phyloP scores from a whole-genome alignment of 2,888 invertebrate species.

The Rhagonycha fulva region DNA sequence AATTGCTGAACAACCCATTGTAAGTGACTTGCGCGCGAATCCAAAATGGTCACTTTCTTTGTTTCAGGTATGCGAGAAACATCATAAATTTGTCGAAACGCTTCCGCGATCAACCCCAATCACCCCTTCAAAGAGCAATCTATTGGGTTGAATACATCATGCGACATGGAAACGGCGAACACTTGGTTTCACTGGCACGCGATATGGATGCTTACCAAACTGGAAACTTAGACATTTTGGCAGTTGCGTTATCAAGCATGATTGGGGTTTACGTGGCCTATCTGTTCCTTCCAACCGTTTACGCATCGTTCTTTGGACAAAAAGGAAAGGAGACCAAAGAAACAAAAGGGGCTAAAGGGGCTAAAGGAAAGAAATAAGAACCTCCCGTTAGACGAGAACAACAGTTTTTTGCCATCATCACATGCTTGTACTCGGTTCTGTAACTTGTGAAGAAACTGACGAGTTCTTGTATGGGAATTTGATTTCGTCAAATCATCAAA shows the following conservation, averaged over 20 bases:
- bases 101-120: constrained; percentile 35
- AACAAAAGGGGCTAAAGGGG: neutral
- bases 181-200: constrained; percentile 28
- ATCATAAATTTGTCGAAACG: constrained; percentile 29
- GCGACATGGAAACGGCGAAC: constrained; percentile 30
- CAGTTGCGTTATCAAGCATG: constrained; percentile 3
- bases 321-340: neutral
- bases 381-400: neutral
- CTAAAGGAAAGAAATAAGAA: neutral
- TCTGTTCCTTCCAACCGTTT: constrained; percentile 11
- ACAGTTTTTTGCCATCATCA: neutral
- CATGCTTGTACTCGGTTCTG: neutral
- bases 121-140: constrained; percentile 31
- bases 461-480: neutral
- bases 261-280: constrained; percentile 14
- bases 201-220: constrained; percentile 33
- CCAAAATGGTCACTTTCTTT: neutral
- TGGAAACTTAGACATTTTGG: constrained; percentile 30
- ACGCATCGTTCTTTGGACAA: neutral
- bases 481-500: neutral
- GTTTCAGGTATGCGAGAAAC: constrained; percentile 34
- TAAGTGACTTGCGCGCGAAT: neutral
- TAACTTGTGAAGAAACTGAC: neutral
- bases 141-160: constrained; percentile 36
- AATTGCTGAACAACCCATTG: constrained; percentile 19